Conservation (phyloP, 64 coral and sea anemone species). For the Trachythela sp. region DNA sequence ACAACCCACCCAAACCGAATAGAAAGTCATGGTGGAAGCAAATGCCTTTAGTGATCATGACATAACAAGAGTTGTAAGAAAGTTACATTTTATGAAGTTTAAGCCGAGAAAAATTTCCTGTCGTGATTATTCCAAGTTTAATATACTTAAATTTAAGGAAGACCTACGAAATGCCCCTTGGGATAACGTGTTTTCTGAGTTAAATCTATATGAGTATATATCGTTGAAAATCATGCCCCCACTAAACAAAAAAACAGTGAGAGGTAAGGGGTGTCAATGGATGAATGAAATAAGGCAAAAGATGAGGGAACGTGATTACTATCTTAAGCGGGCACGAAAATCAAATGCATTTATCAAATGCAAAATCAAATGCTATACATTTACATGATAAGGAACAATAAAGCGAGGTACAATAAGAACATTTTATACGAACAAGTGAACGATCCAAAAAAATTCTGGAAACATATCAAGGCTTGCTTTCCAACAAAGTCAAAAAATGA, state of each 20-base stretch:
- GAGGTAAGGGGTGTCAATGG: not conserved
- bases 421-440: constrained; percentile 15
- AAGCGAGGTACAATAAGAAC: not conserved
- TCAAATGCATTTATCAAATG: not conserved
- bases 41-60: no score
- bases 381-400: constrained; percentile 5
- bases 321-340: not conserved
- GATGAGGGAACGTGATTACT: not conserved
- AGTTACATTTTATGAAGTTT: not conserved
- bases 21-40: no score
- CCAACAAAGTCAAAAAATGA: constrained; percentile 20
- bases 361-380: not conserved
- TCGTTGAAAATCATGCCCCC: not conserved
- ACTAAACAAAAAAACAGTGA: not conserved
- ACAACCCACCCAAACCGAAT: no score
- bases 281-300: not conserved
- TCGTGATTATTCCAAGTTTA: not conserved
- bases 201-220: not conserved
- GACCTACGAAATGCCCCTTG: not conserved
- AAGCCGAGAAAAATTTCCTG: not conserved
- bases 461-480: constrained; percentile 17
- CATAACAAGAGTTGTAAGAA: no score
- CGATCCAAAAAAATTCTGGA: constrained; percentile 21
- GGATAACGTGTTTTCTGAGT: not conserved
- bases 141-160: not conserved